phyloP scores from a whole-genome alignment of 1,140 invertebrate genomes.

The Polypedilum vanderplanki region DNA sequence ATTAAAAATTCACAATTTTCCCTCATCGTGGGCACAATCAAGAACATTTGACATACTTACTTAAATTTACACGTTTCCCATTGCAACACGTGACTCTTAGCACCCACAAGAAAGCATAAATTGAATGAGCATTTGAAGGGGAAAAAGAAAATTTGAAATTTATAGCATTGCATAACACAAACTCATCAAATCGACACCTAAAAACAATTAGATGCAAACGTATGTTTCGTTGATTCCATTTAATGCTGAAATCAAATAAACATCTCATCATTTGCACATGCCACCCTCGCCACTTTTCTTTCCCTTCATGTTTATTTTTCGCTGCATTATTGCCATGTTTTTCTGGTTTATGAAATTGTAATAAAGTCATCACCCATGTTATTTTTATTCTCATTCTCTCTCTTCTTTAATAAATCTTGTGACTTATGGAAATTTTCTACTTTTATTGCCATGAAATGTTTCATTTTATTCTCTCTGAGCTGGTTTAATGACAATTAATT shows the following conservation, averaged over 20 bases:
- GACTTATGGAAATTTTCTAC: no score
- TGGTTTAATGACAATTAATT: no score
- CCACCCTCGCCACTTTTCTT: neutral
- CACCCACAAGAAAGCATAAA: neutral
- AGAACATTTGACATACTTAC: neutral
- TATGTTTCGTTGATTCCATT: constrained; percentile 4
- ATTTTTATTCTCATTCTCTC: neutral
- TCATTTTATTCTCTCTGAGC: no score
- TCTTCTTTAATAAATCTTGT: no score
- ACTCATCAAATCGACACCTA: constrained; percentile 23
- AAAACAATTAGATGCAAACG: constrained; percentile 22
- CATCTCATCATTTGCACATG: neutral
- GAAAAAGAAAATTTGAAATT: no score
- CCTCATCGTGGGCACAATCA: neutral
- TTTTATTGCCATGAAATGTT: no score
- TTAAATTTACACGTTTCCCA: neutral
- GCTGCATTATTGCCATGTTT: neutral
- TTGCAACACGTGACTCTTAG: neutral
- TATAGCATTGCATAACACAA: neutral
- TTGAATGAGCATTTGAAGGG: neutral
- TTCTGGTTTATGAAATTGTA: neutral
- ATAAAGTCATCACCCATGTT: constrained; percentile 5
- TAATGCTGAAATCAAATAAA: neutral
- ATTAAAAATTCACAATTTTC: constrained; percentile 14
- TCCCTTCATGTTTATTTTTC: neutral